Evolutionary conservation across 1,140 invertebrate species (phyloP), one percentile per base, ranked within the genome.

Genomic region (Bemisia tabaci): DNA sequence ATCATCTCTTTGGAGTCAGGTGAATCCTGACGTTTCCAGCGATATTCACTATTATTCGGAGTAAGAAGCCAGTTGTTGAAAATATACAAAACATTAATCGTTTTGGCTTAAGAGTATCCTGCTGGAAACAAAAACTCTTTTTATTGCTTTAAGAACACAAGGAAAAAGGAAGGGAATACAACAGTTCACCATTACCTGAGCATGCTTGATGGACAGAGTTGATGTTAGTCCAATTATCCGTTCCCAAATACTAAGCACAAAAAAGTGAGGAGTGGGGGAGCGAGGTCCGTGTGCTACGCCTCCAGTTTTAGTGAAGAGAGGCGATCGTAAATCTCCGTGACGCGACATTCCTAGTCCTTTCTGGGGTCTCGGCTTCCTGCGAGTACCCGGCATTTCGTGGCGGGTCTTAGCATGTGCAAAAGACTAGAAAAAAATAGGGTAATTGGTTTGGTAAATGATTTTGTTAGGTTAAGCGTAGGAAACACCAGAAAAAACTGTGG

Each of bases 301-400:
- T 75, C 95, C 94, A 12, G 70, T 70, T 61, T 64, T 68, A 70
- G 79, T 80, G 74, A 84, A 97, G 2, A 97, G 72, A 0, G 94
- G 94, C 2, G 94, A 93, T 69, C 93, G 82, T 68, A 91, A 93
- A 60, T 90, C 94, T 26, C 95, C 94, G 77, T 96, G 94, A 59
- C 97, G 80, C 25, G 96, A 90, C 72, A 84, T 81, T 0, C 97
- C 96, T 22, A 76, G 69, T 1, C 77, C 94, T 81, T 99, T 99
- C 75, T 99, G 97, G 9, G 90, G 92, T 92, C 94, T 96, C 0
- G 95, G 95, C 74, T 97, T 98, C 33, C 83, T 79, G 2, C 90
- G 92, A 66, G 93, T 91, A 65, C 95, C 94, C 62, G 82, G 77
- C 65, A 94, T 84, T 81, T 99, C 96, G 22, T 87, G 86, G 65